Conservation (phyloP, 2,888 invertebrate genomes). For the Ophion ventricosus region DNA sequence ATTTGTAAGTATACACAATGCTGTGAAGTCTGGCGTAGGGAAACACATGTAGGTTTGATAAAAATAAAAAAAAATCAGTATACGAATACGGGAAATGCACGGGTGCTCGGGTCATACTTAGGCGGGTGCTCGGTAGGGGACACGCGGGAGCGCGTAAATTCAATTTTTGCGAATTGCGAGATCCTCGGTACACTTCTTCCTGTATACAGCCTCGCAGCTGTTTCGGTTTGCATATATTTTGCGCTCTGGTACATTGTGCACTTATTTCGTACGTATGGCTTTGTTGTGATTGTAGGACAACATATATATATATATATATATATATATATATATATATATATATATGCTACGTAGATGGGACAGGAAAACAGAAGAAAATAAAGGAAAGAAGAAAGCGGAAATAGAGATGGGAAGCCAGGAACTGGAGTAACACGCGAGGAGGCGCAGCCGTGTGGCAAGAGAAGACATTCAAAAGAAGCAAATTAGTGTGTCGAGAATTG, state of each 20-base stretch:
- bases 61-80: background rate
- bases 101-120: background rate
- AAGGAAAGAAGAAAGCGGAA: conserved; percentile 40
- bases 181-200: conserved; percentile 22
- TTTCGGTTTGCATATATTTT: conserved; percentile 64
- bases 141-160: conserved; percentile 40
- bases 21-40: no score
- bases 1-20: no score
- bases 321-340: background rate
- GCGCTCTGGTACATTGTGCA: conserved; percentile 43
- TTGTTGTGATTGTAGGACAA: conserved; percentile 17
- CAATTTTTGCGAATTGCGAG: conserved; percentile 56
- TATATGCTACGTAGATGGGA: conserved; percentile 6
- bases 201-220: conserved; percentile 6
- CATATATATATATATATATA: background rate
- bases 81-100: background rate
- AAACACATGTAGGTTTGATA: background rate
- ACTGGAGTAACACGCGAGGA: conserved; percentile 23
- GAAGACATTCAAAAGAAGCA: conserved; percentile 59
- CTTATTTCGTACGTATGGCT: conserved; percentile 25
- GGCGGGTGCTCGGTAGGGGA: background rate
- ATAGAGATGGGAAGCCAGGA: conserved; percentile 49
- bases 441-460: conserved; percentile 19
- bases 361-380: conserved; percentile 21
- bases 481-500: conserved; percentile 60